Conservation (phyloP, 2,797 vertebrate genomes). For the Molossus molossus region DNA sequence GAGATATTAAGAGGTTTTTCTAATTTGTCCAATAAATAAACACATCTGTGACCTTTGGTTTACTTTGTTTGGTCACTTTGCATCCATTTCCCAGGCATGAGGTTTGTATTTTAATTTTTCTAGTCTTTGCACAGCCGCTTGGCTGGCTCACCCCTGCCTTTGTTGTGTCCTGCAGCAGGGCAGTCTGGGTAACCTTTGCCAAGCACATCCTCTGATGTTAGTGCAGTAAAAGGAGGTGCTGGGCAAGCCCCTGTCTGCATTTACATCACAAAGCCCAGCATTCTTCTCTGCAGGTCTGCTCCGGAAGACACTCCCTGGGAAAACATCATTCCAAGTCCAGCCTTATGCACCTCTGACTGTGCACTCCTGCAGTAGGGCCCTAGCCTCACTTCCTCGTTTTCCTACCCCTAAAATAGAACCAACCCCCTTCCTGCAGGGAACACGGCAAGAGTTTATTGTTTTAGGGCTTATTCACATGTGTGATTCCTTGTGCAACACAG, state of each 20-base stretch:
- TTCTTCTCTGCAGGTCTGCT: neutral
- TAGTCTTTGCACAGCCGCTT: neutral
- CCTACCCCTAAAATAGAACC: neutral
- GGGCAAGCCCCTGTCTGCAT: neutral
- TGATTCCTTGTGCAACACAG: neutral
- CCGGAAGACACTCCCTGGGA: neutral
- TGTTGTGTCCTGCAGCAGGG: neutral
- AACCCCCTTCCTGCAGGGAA: neutral
- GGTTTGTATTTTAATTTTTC: slow-evolving; percentile 60
- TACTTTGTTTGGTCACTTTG: too few species aligned
- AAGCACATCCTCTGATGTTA: slow-evolving; percentile 1
- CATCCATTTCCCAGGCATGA: neutral
- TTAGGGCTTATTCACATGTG: neutral
- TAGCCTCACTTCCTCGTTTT: neutral
- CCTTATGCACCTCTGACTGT: too few species aligned
- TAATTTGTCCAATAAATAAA: slow-evolving; percentile 58
- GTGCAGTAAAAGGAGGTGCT: slow-evolving; percentile 23
- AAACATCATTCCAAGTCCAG: slow-evolving; percentile 17
- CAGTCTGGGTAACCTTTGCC: neutral
- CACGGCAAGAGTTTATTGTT: neutral
- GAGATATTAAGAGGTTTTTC: slow-evolving; percentile 50
- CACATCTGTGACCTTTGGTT: slow-evolving; percentile 16
- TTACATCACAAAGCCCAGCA: slow-evolving; percentile 68
- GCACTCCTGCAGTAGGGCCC: neutral
- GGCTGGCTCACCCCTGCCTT: neutral